phyloP scores from a whole-genome alignment of 2,888 invertebrate genomes.

The Parthenolecanium corni region DNA sequence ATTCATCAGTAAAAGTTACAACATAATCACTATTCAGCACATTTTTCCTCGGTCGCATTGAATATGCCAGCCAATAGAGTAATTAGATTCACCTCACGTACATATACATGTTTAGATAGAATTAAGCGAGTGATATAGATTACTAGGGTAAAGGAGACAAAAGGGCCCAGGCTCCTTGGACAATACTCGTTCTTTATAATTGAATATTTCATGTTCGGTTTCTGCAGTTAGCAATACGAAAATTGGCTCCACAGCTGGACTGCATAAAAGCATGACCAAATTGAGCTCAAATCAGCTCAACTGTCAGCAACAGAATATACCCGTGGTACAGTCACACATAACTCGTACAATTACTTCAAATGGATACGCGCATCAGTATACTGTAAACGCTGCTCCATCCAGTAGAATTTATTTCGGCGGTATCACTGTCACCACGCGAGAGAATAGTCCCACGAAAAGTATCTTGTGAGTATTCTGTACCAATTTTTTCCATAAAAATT shows the following conservation, averaged over 20 bases:
- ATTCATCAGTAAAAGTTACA: no score
- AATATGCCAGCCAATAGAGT: no score
- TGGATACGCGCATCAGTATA: constrained; percentile 30
- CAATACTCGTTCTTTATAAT: neutral
- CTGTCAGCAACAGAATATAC: constrained; percentile 39
- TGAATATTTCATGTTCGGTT: neutral
- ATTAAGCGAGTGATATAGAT: no score
- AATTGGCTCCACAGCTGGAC: constrained; percentile 57
- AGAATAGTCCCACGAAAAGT: constrained; percentile 25
- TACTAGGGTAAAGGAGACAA: no score
- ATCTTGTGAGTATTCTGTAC: constrained; percentile 24
- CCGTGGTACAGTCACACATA: neutral
- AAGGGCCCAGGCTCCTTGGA: no score
- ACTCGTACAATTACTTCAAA: constrained; percentile 7
- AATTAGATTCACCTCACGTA: no score
- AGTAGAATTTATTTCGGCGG: constrained; percentile 39
- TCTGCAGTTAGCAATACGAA: constrained; percentile 35
- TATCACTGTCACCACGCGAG: constrained; percentile 51
- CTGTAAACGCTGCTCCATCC: constrained; percentile 31
- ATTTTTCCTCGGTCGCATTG: no score
- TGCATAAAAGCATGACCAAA: constrained; percentile 73
- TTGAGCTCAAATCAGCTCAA: constrained; percentile 67
- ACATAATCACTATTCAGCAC: no score
- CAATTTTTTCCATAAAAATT: no score
- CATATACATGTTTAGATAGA: no score